A percentile compares a stretch with the other conserved stretches of the same genome.
Conservation (phyloP, 2,888 invertebrate species). For the Drosophila falleni region DNA sequence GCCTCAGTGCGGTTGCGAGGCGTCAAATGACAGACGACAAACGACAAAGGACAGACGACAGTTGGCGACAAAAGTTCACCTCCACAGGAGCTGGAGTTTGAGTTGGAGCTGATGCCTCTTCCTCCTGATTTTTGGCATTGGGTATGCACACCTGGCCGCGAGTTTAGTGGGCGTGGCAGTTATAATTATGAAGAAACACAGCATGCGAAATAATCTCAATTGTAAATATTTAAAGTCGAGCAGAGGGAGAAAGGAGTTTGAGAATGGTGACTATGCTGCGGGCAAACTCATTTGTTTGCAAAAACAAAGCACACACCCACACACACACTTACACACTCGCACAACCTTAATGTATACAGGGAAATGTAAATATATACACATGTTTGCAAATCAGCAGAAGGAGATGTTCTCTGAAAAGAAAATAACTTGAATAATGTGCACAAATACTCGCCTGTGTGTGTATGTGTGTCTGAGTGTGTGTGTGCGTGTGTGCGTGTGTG, state of each 20-base stretch:
- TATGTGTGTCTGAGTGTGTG: background rate
- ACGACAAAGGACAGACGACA: background rate
- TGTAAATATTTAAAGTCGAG: conserved; percentile 69
- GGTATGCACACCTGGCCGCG: conserved; percentile 54
- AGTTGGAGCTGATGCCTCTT: background rate
- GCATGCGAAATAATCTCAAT: conserved; percentile 65
- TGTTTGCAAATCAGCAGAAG: conserved; percentile 40
- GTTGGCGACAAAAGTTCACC: background rate
- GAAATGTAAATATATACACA: conserved; percentile 68
- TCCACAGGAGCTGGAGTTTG: background rate
- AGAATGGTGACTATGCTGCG: conserved; percentile 24
- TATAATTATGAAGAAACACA: conserved; percentile 47
- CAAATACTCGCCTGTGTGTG: conserved; percentile 51
- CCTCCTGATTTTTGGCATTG: conserved; percentile 49
- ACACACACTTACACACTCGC: conserved; percentile 22
- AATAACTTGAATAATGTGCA: conserved; percentile 64
- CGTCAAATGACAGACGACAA: conserved; percentile 1
- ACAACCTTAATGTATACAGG: conserved; percentile 62
- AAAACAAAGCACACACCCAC: conserved; percentile 53
- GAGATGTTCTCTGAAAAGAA: conserved; percentile 52
- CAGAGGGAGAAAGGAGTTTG: background rate
- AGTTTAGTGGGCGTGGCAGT: conserved; percentile 49
- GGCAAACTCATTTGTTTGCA: conserved; percentile 67
- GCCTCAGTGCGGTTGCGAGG: conserved; percentile 31
- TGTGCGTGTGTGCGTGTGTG: conserved; percentile 14